Base-by-base conservation (phyloP, 1,140 invertebrate species). In the Eufriesea mexicana region DNA sequence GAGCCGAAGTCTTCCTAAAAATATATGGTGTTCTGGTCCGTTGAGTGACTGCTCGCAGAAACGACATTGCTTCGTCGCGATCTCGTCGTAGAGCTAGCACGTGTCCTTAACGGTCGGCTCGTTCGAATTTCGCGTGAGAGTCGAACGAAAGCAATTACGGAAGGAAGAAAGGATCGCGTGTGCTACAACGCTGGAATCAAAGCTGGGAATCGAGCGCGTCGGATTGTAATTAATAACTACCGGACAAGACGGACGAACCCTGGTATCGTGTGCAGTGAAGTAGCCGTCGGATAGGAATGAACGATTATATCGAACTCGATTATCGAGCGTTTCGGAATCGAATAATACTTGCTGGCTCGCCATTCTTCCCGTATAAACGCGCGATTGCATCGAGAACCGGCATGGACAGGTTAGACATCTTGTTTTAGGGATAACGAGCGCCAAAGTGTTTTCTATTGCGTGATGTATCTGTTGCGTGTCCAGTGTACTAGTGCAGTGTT, bases 161-260 rank as follows among this genome's bases (percentile, higher is more conserved):
- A 25, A 8, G 47, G 18, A n/a, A 42, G 18, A 8, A 9, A 61
- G 25, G 23, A 66, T 77, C 62, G 62, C 75, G 47, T 16, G 75
- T 12, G 61, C 4, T 35, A 4, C 5, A 42, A 42, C 75, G 5
- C 16, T 7, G 16, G 49, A 77, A 66, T 67, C 16, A 54, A 54
- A 28, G 10, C 20, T 0, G 35, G 23, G 49, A 67, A 77, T 28
- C 49, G 25, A 25, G 61, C 10, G 23, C 9, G 75, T 54, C 49
- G 62, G 62, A 67, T 67, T 20, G 47, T 54, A 67, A 67, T 77
- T 66, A 62, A 77, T 77, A 67, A 77, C n/a, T 49, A 18, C 49
- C 35, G 0, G 49, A 23, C 8, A 42, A 55, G 75, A 55, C 4
- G 49, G 16, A 66, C 25, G 35, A 67, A 55, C 12, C 7, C 42